phyloP scores from a whole-genome alignment of 1,140 invertebrate species.

The Druon quercuslanigerum region DNA sequence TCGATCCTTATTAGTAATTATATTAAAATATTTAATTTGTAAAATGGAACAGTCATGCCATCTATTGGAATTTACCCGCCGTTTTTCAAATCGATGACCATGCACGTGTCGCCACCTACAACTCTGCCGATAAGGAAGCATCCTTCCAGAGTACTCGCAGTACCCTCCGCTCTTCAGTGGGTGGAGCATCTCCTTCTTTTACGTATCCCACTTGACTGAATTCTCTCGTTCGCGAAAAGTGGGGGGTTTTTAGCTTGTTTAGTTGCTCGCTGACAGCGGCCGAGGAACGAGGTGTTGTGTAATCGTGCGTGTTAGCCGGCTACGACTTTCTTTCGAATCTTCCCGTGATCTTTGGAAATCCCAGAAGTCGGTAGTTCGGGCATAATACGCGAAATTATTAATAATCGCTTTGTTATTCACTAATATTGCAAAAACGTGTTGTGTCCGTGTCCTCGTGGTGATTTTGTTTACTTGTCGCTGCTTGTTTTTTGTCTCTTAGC shows the following conservation, averaged over 20 bases:
- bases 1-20: neutral
- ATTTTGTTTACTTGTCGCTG: constrained; percentile 28
- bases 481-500: constrained; percentile 25
- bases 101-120: neutral
- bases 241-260: constrained; percentile 66
- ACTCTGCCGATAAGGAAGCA: constrained; percentile 32
- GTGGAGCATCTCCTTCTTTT: constrained; percentile 57
- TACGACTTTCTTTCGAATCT: neutral
- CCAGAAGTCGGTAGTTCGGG: neutral
- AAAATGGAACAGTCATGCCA: neutral
- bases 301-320: constrained; percentile 48
- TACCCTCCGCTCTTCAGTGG: constrained; percentile 60
- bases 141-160: neutral
- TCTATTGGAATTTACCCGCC: neutral
- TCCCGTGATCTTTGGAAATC: neutral
- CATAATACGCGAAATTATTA: neutral
- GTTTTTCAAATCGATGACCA: neutral
- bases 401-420: neutral
- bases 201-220: constrained; percentile 45
- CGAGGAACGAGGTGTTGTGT: constrained; percentile 60
- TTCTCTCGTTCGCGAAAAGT: constrained; percentile 45
- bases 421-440: constrained; percentile 14
- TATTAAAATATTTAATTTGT: neutral
- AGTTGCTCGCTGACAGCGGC: constrained; percentile 74
- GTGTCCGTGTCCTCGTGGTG: constrained; percentile 34